Conservation (phyloP, 2,888 invertebrate species). For the Pheosia gnoma region DNA sequence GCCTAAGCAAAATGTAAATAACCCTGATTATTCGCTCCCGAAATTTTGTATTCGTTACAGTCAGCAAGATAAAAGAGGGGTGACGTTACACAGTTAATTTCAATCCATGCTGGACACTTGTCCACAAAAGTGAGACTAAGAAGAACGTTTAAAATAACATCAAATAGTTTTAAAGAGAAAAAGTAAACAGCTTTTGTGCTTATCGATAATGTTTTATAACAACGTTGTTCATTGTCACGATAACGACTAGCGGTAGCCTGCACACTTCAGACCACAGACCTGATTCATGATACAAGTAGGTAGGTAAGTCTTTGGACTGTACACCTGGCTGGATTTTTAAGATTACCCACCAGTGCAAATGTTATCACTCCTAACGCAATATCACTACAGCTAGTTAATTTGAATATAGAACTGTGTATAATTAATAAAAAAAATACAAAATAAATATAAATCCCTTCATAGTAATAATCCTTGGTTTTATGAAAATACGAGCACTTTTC, state of each 20-base stretch:
- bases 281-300: neutral
- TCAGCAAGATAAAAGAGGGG: slow-evolving; percentile 58
- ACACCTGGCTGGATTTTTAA: no score
- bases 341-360: no score
- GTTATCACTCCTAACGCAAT: no score
- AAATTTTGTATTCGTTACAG: slow-evolving; percentile 64
- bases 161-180: slow-evolving; percentile 26
- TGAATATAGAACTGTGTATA: no score
- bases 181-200: slow-evolving; percentile 25
- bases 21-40: slow-evolving; percentile 62
- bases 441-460: no score
- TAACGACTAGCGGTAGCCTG: neutral
- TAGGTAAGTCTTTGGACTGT: no score
- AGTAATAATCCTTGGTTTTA: neutral
- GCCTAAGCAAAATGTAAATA: slow-evolving; percentile 72
- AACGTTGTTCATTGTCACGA: neutral
- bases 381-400: no score
- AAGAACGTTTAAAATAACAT: slow-evolving; percentile 14
- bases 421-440: no score
- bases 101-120: slow-evolving; percentile 23
- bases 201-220: slow-evolving; percentile 12
- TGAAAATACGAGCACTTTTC: neutral
- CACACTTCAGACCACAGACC: neutral
- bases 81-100: slow-evolving; percentile 55
- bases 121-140: neutral